Percentiles rank a stretch among this genome's conserved stretches.
Evolutionary conservation across 1,140 invertebrate genomes (phyloP).

Genomic region (Spodoptera frugiperda): DNA sequence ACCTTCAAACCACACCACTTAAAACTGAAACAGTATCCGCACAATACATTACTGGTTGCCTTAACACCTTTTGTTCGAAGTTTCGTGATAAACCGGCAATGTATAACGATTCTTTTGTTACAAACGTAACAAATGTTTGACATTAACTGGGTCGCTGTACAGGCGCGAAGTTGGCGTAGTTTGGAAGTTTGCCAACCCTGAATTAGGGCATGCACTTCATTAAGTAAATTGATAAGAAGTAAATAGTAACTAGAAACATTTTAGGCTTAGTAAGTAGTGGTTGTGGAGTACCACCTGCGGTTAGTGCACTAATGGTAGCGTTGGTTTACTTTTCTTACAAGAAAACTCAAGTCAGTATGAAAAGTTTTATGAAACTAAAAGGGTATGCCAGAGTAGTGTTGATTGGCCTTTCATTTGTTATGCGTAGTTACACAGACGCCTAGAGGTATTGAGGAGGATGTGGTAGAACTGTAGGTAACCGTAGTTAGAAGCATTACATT

Average conservation of each 20-base stretch:
- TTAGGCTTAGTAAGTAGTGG: not conserved
- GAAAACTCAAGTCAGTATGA: no score
- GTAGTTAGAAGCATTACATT: no score
- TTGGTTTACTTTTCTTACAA: no score
- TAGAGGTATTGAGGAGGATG: no score
- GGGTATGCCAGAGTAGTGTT: no score
- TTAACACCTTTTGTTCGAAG: constrained; percentile 20
- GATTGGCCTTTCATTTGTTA: no score
- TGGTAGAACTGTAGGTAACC: no score
- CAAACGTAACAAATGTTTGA: constrained; percentile 17
- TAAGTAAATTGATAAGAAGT: constrained; percentile 47
- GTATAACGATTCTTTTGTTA: constrained; percentile 2
- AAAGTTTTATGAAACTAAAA: no score
- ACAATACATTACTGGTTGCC: constrained; percentile 14
- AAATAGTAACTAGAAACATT: not conserved
- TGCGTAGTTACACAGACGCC: no score
- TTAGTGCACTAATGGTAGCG: no score
- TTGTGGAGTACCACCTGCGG: not conserved
- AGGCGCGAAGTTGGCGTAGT: constrained; percentile 28
- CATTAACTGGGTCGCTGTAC: constrained; percentile 36
- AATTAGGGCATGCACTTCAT: constrained; percentile 46
- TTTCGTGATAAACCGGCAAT: constrained; percentile 7
- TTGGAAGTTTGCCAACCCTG: constrained; percentile 40
- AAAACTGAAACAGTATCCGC: not conserved
- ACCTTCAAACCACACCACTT: not conserved